These are phyloP conservation scores for Neelides folsomi DNA, from an alignment of 2,888 invertebrate species.

Conservation along the genomic window DNA sequence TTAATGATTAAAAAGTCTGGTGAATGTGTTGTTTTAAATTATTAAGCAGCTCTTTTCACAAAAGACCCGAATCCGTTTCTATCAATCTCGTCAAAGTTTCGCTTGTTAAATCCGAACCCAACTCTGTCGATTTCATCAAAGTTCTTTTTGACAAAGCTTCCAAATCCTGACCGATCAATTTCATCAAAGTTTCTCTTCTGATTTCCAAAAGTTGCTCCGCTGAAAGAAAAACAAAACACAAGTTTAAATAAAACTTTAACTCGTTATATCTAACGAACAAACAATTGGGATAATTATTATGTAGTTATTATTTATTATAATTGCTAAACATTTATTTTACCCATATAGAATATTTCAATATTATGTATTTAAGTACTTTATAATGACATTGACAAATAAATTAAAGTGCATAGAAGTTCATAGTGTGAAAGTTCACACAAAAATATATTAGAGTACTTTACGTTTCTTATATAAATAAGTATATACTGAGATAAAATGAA, in stretches of 20 bases:
- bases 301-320: too few relatives aligned
- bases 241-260: background rate
- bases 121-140: constrained; percentile 34
- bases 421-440: background rate
- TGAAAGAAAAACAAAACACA: constrained; percentile 22
- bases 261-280: background rate
- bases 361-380: background rate
- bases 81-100: constrained; percentile 37
- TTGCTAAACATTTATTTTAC: too few relatives aligned
- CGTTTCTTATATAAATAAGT: too few relatives aligned
- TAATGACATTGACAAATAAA: too few relatives aligned
- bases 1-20: too few relatives aligned
- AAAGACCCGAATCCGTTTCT: constrained; percentile 35
- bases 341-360: too few relatives aligned
- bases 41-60: constrained; percentile 32
- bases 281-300: background rate
- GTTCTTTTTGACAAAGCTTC: constrained; percentile 43
- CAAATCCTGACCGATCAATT: constrained; percentile 47
- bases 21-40: background rate
- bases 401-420: too few relatives aligned
- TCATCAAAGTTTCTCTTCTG: constrained; percentile 48
- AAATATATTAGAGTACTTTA: too few relatives aligned
- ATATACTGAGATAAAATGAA: too few relatives aligned
- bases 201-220: constrained; percentile 38
- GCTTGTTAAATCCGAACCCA: constrained; percentile 41